Evolutionary conservation across 2,113 vertebrate genomes (phyloP), one percentile per base, ranked within the genome.

Genomic region (Leptocoma aspasia): DNA sequence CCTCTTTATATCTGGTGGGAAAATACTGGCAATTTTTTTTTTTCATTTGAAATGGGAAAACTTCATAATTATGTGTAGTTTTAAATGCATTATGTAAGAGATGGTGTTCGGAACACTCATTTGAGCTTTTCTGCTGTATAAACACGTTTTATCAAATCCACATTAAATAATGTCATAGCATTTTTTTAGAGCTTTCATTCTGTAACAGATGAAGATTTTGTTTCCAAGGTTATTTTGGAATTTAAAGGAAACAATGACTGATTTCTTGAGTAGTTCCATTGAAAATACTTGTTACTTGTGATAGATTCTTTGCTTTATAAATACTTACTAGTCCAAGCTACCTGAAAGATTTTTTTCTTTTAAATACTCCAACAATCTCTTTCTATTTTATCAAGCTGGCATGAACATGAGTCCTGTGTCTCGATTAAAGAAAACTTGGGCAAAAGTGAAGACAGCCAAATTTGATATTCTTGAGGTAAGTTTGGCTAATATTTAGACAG

Each of bases 331-430:
- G 37, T 49, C 22, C 70, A 80, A 69, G 8, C 15, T 27, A 60
- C 28, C 44, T 68, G 30, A 22, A 86, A 63, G 2, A 24, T 7
- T 44, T 61, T 37, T 65, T 53, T 44, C 7, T 64, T 64, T 35
- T 5, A 22, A 93, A 60, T 79, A 7, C 50, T 79, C 24, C 63
- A 71, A 81, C 35, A 81, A 44, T 56, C 93, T 61, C 53, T 79
- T 71, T 59, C 86, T 95, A 12, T 73, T 69, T 13, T 35, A 90
- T 70, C 79, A 97, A 99, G 99, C 99, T 96, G 99, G 99, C 47
- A 99, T 99, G 99, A 99, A 99, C 81, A 99, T 99, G 99, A 99
- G 98, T 93, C 98, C 99, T 0, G 99, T 99, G 57, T 99, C 99
- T 15, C 98, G 99, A 37, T 98, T 99, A 79, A 99, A 99, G 97